Evolutionary conservation across 2,113 vertebrate genomes (phyloP).

Genomic region (Cyphotilapia sp.): DNA sequence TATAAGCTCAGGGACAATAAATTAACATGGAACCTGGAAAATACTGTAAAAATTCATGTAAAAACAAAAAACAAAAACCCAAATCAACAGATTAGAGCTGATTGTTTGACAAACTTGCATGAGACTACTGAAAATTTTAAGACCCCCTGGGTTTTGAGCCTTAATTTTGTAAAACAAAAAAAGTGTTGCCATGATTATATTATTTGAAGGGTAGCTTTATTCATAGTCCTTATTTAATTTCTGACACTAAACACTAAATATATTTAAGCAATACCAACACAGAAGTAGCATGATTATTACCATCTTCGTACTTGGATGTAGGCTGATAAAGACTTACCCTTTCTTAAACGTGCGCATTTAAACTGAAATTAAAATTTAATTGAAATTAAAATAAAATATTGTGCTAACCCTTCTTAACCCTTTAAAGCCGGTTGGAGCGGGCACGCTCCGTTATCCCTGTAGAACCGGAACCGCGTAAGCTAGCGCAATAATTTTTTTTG

Average conservation of each 20-base stretch:
- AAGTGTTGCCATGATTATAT: background rate
- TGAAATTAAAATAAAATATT: background rate
- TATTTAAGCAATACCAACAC: background rate
- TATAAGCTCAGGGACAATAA: background rate
- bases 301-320: background rate
- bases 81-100: background rate
- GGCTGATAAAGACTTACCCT: background rate
- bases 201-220: background rate
- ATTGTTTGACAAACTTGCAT: background rate
- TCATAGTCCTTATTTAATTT: background rate
- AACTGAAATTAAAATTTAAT: background rate
- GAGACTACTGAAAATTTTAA: background rate
- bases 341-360: rapidly evolving
- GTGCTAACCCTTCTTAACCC: background rate
- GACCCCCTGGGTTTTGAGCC: background rate
- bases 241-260: background rate
- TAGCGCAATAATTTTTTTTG: no score
- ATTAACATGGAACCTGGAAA: background rate
- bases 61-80: background rate
- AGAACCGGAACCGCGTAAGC: no score
- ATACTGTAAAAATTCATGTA: background rate
- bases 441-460: no score
- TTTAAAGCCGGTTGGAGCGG: no score
- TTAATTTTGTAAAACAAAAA: background rate
- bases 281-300: background rate